phyloP scores from a whole-genome alignment of 2,888 invertebrate genomes.

The Aplocera efformata region DNA sequence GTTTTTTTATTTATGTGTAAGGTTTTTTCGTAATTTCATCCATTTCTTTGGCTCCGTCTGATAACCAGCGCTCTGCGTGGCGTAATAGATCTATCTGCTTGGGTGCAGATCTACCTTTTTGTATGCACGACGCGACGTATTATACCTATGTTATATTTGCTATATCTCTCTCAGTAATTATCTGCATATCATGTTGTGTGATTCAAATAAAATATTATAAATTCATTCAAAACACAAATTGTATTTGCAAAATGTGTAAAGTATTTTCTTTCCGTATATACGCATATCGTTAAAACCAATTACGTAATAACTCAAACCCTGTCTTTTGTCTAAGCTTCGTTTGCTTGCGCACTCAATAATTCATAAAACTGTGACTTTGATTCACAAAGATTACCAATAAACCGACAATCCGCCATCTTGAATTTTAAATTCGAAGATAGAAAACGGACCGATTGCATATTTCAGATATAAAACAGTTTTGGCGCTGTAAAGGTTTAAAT shows the following conservation, averaged over 20 bases:
- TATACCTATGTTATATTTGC: too few relatives aligned
- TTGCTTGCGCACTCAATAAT: constrained; percentile 35
- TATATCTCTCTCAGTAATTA: too few relatives aligned
- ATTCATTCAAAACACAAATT: neutral
- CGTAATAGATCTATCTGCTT: too few relatives aligned
- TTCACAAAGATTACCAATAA: constrained; percentile 1
- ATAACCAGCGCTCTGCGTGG: too few relatives aligned
- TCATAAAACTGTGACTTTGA: constrained; percentile 10
- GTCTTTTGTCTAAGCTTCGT: constrained; percentile 45
- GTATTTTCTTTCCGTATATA: constrained; percentile 25
- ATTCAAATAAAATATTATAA: neutral
- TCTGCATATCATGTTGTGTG: too few relatives aligned
- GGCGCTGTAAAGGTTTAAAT: neutral
- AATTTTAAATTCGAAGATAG: neutral
- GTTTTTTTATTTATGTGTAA: too few relatives aligned
- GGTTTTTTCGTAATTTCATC: too few relatives aligned
- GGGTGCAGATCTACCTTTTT: too few relatives aligned
- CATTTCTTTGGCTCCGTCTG: too few relatives aligned
- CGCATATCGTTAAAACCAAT: constrained; percentile 31
- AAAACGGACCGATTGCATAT: neutral
- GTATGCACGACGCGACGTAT: too few relatives aligned
- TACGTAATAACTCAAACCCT: constrained; percentile 32
- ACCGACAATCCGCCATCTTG: constrained; percentile 13
- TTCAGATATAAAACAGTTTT: neutral
- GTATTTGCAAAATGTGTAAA: neutral